Percentiles rank a stretch among this genome's conserved stretches.
Evolutionary conservation across 2,113 vertebrate species (phyloP).

Genomic region (Bubo bubo): DNA sequence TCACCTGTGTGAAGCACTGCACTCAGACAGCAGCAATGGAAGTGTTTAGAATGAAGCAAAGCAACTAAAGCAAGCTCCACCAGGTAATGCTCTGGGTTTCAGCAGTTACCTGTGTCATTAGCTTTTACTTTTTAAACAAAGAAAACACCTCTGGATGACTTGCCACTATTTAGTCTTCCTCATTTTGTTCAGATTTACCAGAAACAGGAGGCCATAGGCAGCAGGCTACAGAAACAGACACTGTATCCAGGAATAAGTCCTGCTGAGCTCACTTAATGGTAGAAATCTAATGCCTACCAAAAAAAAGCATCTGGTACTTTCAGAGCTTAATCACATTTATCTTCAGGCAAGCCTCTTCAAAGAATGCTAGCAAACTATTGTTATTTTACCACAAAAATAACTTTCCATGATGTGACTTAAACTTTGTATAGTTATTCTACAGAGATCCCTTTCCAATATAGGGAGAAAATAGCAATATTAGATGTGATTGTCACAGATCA

Average conservation of each 20-base stretch:
- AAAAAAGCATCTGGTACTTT: background rate
- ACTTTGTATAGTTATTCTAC: background rate
- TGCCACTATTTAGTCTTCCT: background rate
- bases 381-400: background rate
- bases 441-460: background rate
- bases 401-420: background rate
- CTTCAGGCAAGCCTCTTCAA: background rate
- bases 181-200: slow-evolving; percentile 7
- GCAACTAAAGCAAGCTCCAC: background rate
- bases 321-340: background rate
- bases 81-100: background rate
- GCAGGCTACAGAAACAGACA: background rate
- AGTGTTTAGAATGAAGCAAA: background rate
- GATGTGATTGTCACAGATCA: background rate
- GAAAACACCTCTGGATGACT: background rate
- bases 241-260: background rate
- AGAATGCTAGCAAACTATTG: background rate
- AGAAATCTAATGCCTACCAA: background rate
- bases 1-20: background rate
- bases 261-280: background rate
- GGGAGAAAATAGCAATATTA: background rate
- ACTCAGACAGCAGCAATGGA: background rate
- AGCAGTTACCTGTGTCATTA: background rate
- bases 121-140: background rate
- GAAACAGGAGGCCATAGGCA: background rate